Evolutionary conservation across 2,113 vertebrate species (phyloP).

Genomic region (Phaethornis superciliosus): DNA sequence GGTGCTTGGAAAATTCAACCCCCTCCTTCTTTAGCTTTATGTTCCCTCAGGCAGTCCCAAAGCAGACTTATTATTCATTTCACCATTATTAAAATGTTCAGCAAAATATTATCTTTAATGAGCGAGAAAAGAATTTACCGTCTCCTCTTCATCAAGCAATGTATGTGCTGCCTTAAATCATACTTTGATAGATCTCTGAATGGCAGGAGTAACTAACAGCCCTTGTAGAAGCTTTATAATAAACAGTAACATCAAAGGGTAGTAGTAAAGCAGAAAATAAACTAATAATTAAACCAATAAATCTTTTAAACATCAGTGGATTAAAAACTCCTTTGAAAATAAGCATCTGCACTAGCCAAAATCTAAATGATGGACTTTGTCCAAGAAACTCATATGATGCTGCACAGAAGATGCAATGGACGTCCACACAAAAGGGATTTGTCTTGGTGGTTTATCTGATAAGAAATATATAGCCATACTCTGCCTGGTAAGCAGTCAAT

Average conservation of each 20-base stretch:
- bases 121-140: neutral
- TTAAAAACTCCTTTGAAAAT: slow-evolving; percentile 55
- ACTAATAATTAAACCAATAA: slow-evolving; percentile 63
- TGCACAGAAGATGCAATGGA: slow-evolving; percentile 24
- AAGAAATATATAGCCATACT: neutral
- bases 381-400: neutral
- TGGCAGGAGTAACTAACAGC: slow-evolving; percentile 50
- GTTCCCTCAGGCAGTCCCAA: neutral
- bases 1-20: neutral
- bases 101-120: neutral
- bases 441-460: neutral
- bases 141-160: neutral
- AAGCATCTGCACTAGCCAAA: neutral
- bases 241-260: slow-evolving; percentile 46
- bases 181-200: slow-evolving; percentile 21
- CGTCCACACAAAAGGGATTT: neutral
- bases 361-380: slow-evolving; percentile 12
- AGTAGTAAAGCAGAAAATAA: slow-evolving; percentile 53
- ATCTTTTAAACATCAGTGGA: slow-evolving; percentile 42
- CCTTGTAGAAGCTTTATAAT: slow-evolving; percentile 29
- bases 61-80: neutral
- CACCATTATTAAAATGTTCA: neutral
- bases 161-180: slow-evolving; percentile 12
- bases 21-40: neutral
- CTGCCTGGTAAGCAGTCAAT: neutral